Conservation (phyloP, 1,140 invertebrate species). For the Drosophila willistoni region DNA sequence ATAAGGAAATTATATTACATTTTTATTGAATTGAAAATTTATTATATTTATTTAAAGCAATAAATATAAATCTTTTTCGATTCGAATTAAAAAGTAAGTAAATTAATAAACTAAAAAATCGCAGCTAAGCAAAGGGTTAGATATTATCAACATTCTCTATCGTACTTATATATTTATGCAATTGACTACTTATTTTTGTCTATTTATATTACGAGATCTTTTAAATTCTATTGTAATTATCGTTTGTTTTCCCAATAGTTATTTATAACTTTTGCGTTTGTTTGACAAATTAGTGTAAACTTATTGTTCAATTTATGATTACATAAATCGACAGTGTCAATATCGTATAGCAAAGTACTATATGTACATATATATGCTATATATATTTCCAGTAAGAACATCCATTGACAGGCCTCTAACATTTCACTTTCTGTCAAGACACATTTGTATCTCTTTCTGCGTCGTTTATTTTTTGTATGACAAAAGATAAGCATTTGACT, state of each 20-base stretch:
- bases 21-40: no score
- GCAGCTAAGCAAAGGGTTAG: no score
- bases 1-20: no score
- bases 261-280: constrained; percentile 3
- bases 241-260: background rate
- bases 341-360: constrained; percentile 10
- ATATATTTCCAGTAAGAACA: constrained; percentile 7
- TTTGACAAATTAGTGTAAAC: constrained; percentile 6
- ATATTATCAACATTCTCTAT: background rate
- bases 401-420: constrained; percentile 29
- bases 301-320: constrained; percentile 12
- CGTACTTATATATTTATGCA: background rate
- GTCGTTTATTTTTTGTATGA: background rate
- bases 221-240: background rate
- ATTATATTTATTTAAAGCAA: no score
- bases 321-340: constrained; percentile 23
- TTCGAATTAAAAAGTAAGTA: no score
- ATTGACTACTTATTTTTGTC: background rate
- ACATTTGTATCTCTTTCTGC: constrained; percentile 37
- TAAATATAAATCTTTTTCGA: no score
- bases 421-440: constrained; percentile 54
- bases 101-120: no score
- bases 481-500: constrained; percentile 37
- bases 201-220: background rate
- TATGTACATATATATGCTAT: constrained; percentile 11